phyloP scores from a whole-genome alignment of 2,888 invertebrate species.

The Anthoptus insignis region DNA sequence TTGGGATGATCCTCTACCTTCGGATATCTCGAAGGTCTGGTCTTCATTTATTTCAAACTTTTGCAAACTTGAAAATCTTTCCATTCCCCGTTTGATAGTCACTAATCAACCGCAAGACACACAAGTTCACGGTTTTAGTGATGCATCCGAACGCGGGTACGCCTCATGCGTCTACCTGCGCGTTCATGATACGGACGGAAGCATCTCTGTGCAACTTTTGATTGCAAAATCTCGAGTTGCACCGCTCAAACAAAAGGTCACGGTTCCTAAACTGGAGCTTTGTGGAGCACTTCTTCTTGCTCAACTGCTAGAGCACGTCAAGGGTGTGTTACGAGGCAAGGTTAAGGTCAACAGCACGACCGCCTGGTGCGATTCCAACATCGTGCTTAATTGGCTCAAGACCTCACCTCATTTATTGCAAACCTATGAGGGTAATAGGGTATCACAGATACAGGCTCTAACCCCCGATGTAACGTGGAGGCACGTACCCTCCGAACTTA shows the following conservation, averaged over 20 bases:
- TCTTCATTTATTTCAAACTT: not conserved
- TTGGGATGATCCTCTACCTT: conserved; percentile 18
- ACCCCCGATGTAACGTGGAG: not conserved
- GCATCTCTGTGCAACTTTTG: conserved; percentile 20
- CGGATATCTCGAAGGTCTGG: conserved; percentile 6
- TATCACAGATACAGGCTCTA: not conserved
- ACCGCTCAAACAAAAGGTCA: conserved; percentile 23
- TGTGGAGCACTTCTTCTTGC: conserved; percentile 24
- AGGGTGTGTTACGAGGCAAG: not conserved
- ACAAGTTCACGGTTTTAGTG: conserved; percentile 38
- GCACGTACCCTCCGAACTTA: not conserved
- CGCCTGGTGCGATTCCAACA: not conserved
- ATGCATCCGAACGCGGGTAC: conserved; percentile 36
- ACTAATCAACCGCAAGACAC: not conserved
- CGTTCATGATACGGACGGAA: not conserved
- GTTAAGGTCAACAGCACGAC: not conserved
- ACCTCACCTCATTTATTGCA: not conserved
- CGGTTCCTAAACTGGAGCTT: conserved; percentile 36
- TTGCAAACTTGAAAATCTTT: not conserved
- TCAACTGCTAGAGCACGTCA: conserved; percentile 23
- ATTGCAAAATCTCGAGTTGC: conserved; percentile 37
- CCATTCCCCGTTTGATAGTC: conserved; percentile 14
- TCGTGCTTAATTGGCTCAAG: not conserved
- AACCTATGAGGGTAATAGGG: not conserved
- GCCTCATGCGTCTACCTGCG: conserved; percentile 34